A percentile compares a stretch with the other conserved stretches of the same genome.
phyloP scores from a whole-genome alignment of 1,140 invertebrate genomes.

The Zaprionus nigranus region DNA sequence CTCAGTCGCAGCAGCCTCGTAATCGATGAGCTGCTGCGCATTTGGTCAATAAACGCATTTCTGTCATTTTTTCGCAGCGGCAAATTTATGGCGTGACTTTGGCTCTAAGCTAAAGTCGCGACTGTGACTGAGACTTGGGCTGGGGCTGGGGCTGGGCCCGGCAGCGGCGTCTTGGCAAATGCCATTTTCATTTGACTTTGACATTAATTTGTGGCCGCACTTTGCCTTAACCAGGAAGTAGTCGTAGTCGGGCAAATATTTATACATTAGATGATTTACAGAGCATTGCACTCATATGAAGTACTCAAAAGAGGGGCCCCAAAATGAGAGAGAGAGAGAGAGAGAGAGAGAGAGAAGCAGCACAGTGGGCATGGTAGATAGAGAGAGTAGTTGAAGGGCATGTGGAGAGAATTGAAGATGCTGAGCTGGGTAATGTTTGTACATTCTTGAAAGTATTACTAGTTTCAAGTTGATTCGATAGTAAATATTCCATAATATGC shows the following conservation, averaged over 20 bases:
- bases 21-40: slow-evolving; percentile 79
- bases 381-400: neutral
- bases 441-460: neutral
- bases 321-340: neutral
- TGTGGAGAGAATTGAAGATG: neutral
- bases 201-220: slow-evolving; percentile 80
- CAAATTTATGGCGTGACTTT: slow-evolving; percentile 76
- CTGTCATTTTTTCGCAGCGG: slow-evolving; percentile 73
- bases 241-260: slow-evolving; percentile 51
- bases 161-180: slow-evolving; percentile 55
- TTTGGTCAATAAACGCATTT: slow-evolving; percentile 83
- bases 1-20: slow-evolving; percentile 58
- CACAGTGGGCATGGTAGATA: neutral
- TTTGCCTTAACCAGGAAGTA: slow-evolving; percentile 78
- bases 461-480: neutral
- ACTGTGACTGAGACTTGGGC: slow-evolving; percentile 19
- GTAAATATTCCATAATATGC: neutral
- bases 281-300: slow-evolving; percentile 46
- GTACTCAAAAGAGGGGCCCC: neutral
- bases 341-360: neutral
- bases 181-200: slow-evolving; percentile 81
- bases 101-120: slow-evolving; percentile 43
- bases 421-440: neutral
- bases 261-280: slow-evolving; percentile 55
- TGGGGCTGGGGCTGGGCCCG: slow-evolving; percentile 9